Evolutionary conservation across 1,140 invertebrate species (phyloP), one percentile per base, ranked within the genome.

Genomic region (Sycobia sp.): DNA sequence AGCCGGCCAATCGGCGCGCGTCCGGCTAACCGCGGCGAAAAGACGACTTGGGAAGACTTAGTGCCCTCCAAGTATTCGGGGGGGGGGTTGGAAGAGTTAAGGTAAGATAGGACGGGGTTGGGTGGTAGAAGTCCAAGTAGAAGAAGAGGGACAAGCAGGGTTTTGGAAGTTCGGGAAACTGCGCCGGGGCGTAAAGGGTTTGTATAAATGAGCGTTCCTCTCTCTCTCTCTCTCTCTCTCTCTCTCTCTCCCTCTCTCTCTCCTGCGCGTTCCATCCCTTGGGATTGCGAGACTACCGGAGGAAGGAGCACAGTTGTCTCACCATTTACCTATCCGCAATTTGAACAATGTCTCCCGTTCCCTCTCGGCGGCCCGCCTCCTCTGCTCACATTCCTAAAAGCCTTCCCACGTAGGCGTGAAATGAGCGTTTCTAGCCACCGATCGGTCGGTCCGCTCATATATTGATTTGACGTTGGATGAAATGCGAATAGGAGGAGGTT

Each of bases 281-380:
- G n/a, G n/a, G n/a, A n/a, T n/a, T n/a, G n/a, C n/a, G n/a, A n/a
- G n/a, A 34, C 60, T 38, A 43, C 51, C 36, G 69, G 66, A 5
- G 16, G 5, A 11, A 3, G 36, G 8, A n/a, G 36, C 14, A n/a
- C 36, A 5, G 3, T 8, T n/a, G 8, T n/a, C 59, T 44, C 38
- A 70, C 75, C 72, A 76, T 76, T 72, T 65, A 38, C 49, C 59
- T 44, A 41, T 73, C 70, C 67, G 69, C 73, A 76, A 76, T 76
- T 76, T 75, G 72, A 76, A 75, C 73, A 76, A 76, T 74, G 72
- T 76, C 73, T 68, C 69, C 29, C 20, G 20, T 11, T 34, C 36
- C 18, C 39, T 46, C 60, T 46, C 55, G 46, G 36, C 47, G 47
- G 14, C 39, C 54, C 43, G 22, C 27, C 38, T 29, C 29, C 20